These are phyloP conservation scores for Cyphomyrus discorhynchus DNA, from an alignment of 2,113 vertebrate genomes.

Conservation along the genomic window DNA sequence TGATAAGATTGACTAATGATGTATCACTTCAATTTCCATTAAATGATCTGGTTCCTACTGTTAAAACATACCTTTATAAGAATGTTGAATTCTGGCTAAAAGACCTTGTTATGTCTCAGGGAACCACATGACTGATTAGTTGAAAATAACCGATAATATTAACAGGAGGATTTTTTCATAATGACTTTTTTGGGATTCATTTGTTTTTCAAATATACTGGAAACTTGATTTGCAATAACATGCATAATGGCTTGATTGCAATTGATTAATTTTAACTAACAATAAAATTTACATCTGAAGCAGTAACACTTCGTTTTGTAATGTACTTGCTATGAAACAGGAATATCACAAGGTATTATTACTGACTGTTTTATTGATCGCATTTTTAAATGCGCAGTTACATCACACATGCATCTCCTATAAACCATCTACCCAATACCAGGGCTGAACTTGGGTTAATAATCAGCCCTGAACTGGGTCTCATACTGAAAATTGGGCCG, in stretches of 20 bases:
- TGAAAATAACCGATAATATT: neutral
- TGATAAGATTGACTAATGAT: neutral
- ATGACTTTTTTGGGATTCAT: neutral
- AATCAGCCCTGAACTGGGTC: neutral
- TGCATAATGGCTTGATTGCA: neutral
- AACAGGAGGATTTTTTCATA: neutral
- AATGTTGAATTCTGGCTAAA: neutral
- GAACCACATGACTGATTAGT: neutral
- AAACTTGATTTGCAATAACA: neutral
- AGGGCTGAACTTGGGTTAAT: neutral
- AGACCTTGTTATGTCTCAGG: neutral
- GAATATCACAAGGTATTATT: neutral
- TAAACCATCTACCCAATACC: neutral
- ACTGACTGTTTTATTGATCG: neutral
- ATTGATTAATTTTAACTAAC: neutral
- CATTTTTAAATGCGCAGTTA: neutral
- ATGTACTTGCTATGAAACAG: neutral
- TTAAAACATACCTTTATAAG: neutral
- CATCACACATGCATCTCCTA: neutral
- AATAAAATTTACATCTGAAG: neutral
- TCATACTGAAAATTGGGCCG: neutral
- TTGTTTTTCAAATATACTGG: neutral
- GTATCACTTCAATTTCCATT: neutral
- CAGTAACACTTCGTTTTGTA: neutral
- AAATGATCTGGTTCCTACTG: neutral